Base-by-base conservation (phyloP, 2,888 invertebrate genomes). In the Toxonevra muliebris region DNA sequence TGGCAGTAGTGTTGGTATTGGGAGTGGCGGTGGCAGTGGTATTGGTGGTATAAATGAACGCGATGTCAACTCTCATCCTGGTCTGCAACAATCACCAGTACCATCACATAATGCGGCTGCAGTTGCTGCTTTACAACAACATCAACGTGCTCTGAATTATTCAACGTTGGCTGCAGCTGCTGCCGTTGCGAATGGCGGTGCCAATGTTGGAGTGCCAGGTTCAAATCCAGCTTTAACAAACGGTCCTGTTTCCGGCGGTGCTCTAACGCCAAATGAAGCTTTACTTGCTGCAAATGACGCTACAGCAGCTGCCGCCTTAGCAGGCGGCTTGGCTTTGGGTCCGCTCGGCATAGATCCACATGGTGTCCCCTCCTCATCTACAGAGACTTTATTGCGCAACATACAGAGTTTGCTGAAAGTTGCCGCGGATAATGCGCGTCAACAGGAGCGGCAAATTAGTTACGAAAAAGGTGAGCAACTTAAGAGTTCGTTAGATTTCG, bases 341-440 rank as follows among this genome's bases (percentile, higher is more conserved):
- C 81, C 84, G 15, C 70, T 87, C 81, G 74, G 86, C 82, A 70
- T 84, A 65, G 85, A 83, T 65, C 79, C 83, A 2, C 83, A 83
- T 66, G 76, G 75, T 11, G 74, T 73, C 0, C 81, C 77, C 53
- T 80, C 84, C 50, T 84, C 84, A 62, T 96, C 96, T 79, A 96
- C 97, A 69, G 97, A 97, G 87, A 96, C 96, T 70, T 89, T 97
- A 75, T 90, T 97, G 76, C 89, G 97, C 82, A 97, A 97, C 86
- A 97, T 98, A 81, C 97, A 97, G 86, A 96, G 97, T 64, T 89
- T 97, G 74, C 90, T 97, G 73, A 97, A 97, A 87, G 96, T 97
- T 71, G 97, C 97, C n/a, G 96, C 96, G 2, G 97, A 97, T 86
- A 97, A 97, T 87, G 96, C 97, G 65, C 90, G 97, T 78, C 96